A percentile compares a stretch with the other conserved stretches of the same genome.
Evolutionary conservation across 2,888 invertebrate genomes (phyloP).

Genomic region (Caprella mutica): DNA sequence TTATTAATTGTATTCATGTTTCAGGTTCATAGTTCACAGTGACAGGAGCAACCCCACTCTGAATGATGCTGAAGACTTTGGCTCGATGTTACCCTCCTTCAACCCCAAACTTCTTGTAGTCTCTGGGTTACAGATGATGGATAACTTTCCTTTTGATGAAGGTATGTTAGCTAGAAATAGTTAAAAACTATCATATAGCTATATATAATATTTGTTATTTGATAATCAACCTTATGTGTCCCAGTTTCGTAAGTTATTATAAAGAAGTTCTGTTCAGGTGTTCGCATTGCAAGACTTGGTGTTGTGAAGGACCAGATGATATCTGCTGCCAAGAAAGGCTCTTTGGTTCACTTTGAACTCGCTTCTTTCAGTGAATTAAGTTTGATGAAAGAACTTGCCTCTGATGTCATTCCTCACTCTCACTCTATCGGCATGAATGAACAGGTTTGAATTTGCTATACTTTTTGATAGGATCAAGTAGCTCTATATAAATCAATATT

Average conservation of each 20-base stretch:
- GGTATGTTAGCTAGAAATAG: constrained; percentile 42
- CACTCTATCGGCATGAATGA: constrained; percentile 82
- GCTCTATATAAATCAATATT: too few relatives aligned
- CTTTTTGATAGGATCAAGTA: too few relatives aligned
- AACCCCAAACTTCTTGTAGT: constrained; percentile 62
- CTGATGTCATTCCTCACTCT: constrained; percentile 57
- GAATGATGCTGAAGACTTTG: constrained; percentile 59
- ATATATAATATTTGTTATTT: neutral
- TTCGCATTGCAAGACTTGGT: constrained; percentile 51
- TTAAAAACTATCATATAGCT: neutral
- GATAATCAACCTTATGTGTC: too few relatives aligned
- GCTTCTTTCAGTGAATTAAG: constrained; percentile 67
- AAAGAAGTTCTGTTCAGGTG: constrained; percentile 45
- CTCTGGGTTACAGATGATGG: constrained; percentile 80
- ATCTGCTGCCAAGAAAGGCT: constrained; percentile 48
- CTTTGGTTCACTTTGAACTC: constrained; percentile 71
- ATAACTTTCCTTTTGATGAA: constrained; percentile 59
- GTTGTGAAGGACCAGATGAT: constrained; percentile 57
- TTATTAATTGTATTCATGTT: constrained; percentile 22
- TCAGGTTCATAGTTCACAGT: constrained; percentile 64
- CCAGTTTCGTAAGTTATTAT: too few relatives aligned
- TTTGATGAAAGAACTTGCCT: constrained; percentile 53
- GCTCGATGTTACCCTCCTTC: constrained; percentile 50
- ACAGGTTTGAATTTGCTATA: constrained; percentile 50
- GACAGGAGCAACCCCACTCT: constrained; percentile 66